Percentiles rank a stretch among this genome's conserved stretches.
Conservation (phyloP, 2,797 vertebrate genomes). For the Lagocephalus sceleratus region DNA sequence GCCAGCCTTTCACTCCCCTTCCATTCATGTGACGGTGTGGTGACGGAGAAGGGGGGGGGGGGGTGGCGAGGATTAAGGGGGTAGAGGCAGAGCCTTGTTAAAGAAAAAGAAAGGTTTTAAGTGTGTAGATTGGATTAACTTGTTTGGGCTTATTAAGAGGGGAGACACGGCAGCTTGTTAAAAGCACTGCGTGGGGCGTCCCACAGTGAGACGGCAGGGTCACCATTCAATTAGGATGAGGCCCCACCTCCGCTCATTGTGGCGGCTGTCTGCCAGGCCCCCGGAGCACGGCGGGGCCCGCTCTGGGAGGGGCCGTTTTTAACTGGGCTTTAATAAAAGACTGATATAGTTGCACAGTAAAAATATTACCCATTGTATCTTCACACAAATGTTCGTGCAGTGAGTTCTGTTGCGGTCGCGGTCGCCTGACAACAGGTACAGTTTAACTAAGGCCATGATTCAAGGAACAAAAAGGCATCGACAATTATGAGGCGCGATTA, state of each 20-base stretch:
- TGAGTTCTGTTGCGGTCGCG: too few species aligned
- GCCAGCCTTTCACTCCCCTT: slow-evolving; percentile 67
- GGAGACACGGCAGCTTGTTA: slow-evolving; percentile 78
- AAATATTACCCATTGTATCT: background rate
- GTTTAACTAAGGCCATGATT: too few species aligned
- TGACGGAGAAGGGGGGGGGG: slow-evolving; percentile 57
- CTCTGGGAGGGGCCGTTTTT: slow-evolving; percentile 5
- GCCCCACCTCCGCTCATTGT: slow-evolving; percentile 54
- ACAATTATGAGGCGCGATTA: too few species aligned
- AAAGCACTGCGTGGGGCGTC: slow-evolving; percentile 77
- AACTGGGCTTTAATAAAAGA: slow-evolving; percentile 16
- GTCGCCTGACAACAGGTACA: too few species aligned
- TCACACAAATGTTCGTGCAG: background rate
- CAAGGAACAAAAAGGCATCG: too few species aligned
- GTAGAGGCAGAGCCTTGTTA: slow-evolving; percentile 77
- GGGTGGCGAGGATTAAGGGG: slow-evolving; percentile 72
- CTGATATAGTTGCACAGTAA: slow-evolving; percentile 13
- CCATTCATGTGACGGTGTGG: slow-evolving; percentile 73
- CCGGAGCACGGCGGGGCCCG: slow-evolving; percentile 35
- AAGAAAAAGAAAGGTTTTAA: slow-evolving; percentile 78
- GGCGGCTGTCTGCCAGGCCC: slow-evolving; percentile 55
- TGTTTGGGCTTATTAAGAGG: slow-evolving; percentile 83
- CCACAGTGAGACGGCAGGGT: slow-evolving; percentile 70
- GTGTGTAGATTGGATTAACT: slow-evolving; percentile 85
- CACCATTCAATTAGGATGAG: slow-evolving; percentile 73